Evolutionary conservation across 2,888 invertebrate species (phyloP), one percentile per base, ranked within the genome.

Genomic region (Epirrhoe tristata): DNA sequence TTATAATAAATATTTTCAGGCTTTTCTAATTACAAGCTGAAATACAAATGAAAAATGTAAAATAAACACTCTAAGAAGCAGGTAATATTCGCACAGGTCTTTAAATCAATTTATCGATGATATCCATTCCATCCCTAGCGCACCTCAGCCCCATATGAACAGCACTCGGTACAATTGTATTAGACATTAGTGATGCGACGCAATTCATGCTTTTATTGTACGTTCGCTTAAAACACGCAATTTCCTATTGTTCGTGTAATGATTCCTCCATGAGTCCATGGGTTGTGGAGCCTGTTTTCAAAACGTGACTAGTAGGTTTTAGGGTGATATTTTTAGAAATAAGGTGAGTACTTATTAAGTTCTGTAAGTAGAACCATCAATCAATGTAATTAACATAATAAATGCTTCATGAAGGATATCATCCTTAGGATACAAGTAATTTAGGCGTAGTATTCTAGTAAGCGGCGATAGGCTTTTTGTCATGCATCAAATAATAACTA

Each of bases 121-220:
- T n/a, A 31, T 61, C 24, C 51, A 43, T 61, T 70, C 66, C 77
- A 65, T 68, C 74, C 51, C 73, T 79, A 75, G 62, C 77, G n/a
- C 74, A 76, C 81, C 75, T 80, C 82, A 75, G 81, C 81, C 82
- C 81, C 78, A 80, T 78, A 81, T 83, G 84, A 82, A 79, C 83
- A 84, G 81, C 83, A 81, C 84, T 86, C 81, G 78, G 80, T 78
- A 83, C 86, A 88, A 89, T 87, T 86, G 84, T 85, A 87, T 90
- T 87, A 88, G 83, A 87, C 86, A 87, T 85, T 82, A 87, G 86
- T 80, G 81, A 81, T 79, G 81, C 80, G 75, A 74, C 72, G 75
- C 74, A 74, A 77, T 80, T 78, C 80, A 77, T 72, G 79, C 81
- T 80, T 79, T 77, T 81, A 78, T 81, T 81, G 74, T 75, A 59